Evolutionary conservation across 2,888 invertebrate species (phyloP).

Genomic region (Himalopsyche kuldschensis): DNA sequence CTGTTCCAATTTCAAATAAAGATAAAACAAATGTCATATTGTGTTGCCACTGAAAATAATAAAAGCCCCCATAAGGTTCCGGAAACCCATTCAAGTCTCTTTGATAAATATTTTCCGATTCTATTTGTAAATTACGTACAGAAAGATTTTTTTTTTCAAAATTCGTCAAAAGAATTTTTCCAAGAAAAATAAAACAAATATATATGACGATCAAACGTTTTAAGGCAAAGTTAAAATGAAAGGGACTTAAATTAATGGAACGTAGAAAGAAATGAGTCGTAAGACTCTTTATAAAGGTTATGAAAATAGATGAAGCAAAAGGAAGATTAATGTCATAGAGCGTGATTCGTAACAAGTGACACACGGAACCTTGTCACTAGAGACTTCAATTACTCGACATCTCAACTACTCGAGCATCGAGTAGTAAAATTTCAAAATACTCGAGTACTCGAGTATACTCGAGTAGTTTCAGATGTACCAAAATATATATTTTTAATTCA

Average conservation of each 20-base stretch:
- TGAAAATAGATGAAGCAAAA: not conserved
- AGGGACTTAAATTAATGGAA: not conserved
- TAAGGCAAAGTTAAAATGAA: not conserved
- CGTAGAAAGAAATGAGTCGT: not conserved
- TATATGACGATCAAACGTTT: not conserved
- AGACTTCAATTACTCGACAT: too few species aligned
- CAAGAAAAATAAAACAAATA: not conserved
- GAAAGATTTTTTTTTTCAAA: not conserved
- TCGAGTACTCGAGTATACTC: too few species aligned
- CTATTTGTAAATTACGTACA: not conserved
- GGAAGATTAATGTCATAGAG: not conserved
- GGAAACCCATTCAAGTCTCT: not conserved
- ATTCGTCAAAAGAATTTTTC: not conserved
- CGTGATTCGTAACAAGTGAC: too few species aligned
- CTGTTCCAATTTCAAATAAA: too few species aligned
- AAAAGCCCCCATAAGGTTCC: not conserved
- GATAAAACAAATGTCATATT: not conserved
- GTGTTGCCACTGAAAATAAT: not conserved
- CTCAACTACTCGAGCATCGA: too few species aligned
- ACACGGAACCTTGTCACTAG: too few species aligned
- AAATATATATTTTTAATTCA: too few species aligned
- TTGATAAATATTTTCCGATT: not conserved
- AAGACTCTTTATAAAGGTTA: not conserved
- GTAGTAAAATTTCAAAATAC: too few species aligned
- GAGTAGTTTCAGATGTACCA: too few species aligned